Conservation (phyloP, 2,113 vertebrate genomes). For the Rhombomys opimus region DNA sequence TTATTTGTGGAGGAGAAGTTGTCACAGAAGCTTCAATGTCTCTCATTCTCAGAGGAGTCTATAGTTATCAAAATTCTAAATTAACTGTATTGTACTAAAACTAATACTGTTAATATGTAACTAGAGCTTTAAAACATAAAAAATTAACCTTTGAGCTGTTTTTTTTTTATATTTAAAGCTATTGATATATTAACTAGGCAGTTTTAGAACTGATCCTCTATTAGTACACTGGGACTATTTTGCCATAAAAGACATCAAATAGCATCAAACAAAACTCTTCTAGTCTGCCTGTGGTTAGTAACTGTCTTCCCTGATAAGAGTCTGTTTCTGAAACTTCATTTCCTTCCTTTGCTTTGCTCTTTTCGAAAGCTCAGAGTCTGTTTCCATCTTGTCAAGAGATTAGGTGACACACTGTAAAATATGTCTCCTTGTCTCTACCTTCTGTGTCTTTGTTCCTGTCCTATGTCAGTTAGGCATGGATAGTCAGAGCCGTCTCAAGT, state of each 20-base stretch:
- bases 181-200: conserved; percentile 31
- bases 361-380: conserved; percentile 10
- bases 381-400: neutral
- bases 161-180: conserved; percentile 37
- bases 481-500: neutral
- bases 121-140: neutral
- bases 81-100: neutral
- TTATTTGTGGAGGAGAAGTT: neutral
- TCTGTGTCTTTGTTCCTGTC: neutral
- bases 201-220: neutral
- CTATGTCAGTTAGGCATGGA: neutral
- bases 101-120: neutral
- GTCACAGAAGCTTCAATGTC: neutral
- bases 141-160: neutral
- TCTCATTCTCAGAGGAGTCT: neutral
- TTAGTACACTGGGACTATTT: conserved; percentile 19
- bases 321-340: neutral
- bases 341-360: conserved; percentile 28
- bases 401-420: neutral
- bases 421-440: neutral
- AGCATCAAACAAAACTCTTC: neutral
- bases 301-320: conserved; percentile 26
- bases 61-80: neutral
- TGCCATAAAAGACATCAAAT: neutral
- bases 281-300: neutral